Conservation (phyloP, 2,888 invertebrate species). For the Brachyopa scutellaris region DNA sequence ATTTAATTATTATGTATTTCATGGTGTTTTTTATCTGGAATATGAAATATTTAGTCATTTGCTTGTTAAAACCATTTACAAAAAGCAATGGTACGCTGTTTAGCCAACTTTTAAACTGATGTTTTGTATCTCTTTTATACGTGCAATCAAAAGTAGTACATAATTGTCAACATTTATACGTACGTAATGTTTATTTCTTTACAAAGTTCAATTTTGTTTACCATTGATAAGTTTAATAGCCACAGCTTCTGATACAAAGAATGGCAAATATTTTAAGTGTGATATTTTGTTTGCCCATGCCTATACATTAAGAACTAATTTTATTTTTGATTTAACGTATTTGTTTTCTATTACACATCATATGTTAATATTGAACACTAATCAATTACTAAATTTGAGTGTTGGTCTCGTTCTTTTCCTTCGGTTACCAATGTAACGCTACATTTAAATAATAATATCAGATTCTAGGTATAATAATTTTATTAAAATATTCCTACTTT, state of each 20-base stretch:
- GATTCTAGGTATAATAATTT: constrained; percentile 51
- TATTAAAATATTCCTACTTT: constrained; percentile 67
- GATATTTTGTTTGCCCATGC: constrained; percentile 7
- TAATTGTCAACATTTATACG: constrained; percentile 2
- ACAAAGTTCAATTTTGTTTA: not conserved
- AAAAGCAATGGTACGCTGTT: too few relatives aligned
- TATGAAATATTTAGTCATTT: constrained; percentile 11
- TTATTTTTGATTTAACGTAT: constrained; percentile 30
- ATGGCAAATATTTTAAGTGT: not conserved
- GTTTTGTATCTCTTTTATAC: constrained; percentile 1
- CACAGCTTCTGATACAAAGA: constrained; percentile 32
- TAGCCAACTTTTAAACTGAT: not conserved
- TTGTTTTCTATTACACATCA: constrained; percentile 10
- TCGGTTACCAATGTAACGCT: constrained; percentile 44
- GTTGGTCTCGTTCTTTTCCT: constrained; percentile 52
- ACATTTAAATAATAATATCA: constrained; percentile 28
- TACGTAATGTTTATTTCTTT: not conserved
- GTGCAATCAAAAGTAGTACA: constrained; percentile 23
- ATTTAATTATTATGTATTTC: constrained; percentile 30
- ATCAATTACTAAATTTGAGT: constrained; percentile 33
- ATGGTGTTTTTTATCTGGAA: constrained; percentile 3
- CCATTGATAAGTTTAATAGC: constrained; percentile 4
- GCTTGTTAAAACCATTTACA: too few relatives aligned
- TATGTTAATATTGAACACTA: constrained; percentile 35
- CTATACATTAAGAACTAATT: constrained; percentile 17